Percentiles rank a stretch among this genome's conserved stretches.
Conservation (phyloP, 2,888 invertebrate genomes). For the Diadegma fenestrale region DNA sequence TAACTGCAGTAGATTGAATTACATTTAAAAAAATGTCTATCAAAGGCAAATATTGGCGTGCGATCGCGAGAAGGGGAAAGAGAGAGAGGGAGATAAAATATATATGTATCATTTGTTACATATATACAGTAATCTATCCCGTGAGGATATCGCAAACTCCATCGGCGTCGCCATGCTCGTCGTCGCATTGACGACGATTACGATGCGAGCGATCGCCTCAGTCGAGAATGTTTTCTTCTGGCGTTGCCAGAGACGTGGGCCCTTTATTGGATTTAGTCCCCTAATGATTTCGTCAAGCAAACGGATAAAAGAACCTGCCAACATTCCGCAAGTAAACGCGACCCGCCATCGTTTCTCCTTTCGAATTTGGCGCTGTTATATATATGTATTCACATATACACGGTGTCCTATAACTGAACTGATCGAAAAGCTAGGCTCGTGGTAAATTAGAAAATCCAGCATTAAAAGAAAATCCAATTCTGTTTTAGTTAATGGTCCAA, state of each 20-base stretch:
- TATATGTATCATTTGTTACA: conserved; percentile 5
- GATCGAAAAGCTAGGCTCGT: neutral
- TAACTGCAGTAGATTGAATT: conserved; percentile 48
- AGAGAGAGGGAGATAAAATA: conserved; percentile 44
- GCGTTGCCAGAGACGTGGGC: conserved; percentile 69
- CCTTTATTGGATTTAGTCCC: conserved; percentile 82
- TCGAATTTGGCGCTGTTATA: conserved; percentile 75
- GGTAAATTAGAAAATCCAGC: neutral
- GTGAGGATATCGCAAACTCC: conserved; percentile 52
- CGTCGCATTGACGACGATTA: conserved; percentile 78
- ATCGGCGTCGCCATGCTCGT: conserved; percentile 25
- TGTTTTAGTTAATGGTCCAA: too few relatives aligned
- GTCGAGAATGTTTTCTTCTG: conserved; percentile 80
- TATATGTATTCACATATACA: conserved; percentile 7
- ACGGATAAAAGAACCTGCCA: conserved; percentile 76
- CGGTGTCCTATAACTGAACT: neutral
- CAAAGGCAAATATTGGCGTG: conserved; percentile 57
- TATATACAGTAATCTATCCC: conserved; percentile 27
- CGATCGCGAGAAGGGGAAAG: conserved; percentile 33
- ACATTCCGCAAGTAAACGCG: conserved; percentile 73
- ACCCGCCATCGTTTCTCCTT: conserved; percentile 73
- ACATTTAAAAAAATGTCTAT: conserved; percentile 23
- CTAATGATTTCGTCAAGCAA: conserved; percentile 81
- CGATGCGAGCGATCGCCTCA: conserved; percentile 79
- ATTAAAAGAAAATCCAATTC: neutral